Evolutionary conservation across 2,113 vertebrate species (phyloP), one percentile per base, ranked within the genome.

Genomic region (Vidua macroura): DNA sequence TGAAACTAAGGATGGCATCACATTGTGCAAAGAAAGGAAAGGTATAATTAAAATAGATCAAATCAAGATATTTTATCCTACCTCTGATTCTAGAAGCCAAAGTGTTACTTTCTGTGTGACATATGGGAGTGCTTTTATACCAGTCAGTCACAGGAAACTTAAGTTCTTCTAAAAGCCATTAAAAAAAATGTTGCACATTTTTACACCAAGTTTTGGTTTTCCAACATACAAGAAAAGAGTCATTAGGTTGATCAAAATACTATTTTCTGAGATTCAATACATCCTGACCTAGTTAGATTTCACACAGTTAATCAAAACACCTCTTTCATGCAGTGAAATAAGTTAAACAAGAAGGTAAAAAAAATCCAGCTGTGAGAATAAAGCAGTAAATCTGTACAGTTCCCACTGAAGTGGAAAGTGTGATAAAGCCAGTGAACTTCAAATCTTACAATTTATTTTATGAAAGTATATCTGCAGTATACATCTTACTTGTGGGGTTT

Each of bases 401-500:
- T 80, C 8, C 30, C 37, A 27, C 4, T 73, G 46, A 88, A 86
- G 20, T 13, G 11, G 30, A 56, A 55, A 88, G 15, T 3, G 0
- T 75, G 58, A 60, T 52, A 68, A 81, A 56, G n/a, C 17, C 27
- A 56, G 6, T 25, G 53, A 88, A 24, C 39, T 83, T 66, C 33
- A 88, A 59, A 35, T 53, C 24, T 84, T 52, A 41, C 2, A 1
- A 2, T 28, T 87, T 77, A 30, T 17, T 33, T 25, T 52, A 15
- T n/a, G 17, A 56, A 43, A 87, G 3, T 27, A 25, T 43, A 55
- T 44, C 12, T 88, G 24, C 7, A 90, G 18, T 41, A 43, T 19
- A 2, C 33, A 33, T 35, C 17, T 64, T 7, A 16, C 22, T 43
- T 41, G 10, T 20, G 2, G 2, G 1, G 0, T 0, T 5, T 37